Evolutionary conservation across 2,797 vertebrate genomes (phyloP).

Genomic region (Kryptopterus vitreolus): DNA sequence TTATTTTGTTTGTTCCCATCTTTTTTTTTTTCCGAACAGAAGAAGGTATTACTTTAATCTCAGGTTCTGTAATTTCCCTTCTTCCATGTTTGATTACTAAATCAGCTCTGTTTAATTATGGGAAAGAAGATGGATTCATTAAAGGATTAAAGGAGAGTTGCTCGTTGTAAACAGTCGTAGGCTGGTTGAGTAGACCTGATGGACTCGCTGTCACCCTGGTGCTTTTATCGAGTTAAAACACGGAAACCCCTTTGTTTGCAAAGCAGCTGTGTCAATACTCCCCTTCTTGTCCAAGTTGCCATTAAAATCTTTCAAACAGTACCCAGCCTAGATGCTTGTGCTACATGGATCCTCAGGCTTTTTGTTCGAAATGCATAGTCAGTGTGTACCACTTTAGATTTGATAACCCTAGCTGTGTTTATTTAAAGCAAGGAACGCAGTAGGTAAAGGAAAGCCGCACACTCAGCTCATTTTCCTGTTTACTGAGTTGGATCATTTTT

Average conservation of each 20-base stretch:
- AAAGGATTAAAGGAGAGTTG: not conserved
- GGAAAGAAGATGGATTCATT: slow-evolving; percentile 10
- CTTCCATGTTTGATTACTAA: not conserved
- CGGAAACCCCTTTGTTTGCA: slow-evolving; percentile 18
- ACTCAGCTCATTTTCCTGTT: not conserved
- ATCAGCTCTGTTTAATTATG: not conserved
- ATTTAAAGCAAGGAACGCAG: not conserved
- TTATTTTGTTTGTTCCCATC: not conserved
- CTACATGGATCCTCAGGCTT: not conserved
- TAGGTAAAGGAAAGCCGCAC: slow-evolving; percentile 15
- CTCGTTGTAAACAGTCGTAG: not conserved
- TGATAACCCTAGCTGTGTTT: not conserved
- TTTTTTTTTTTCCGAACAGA: not conserved
- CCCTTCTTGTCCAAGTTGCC: not conserved
- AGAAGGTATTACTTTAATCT: not conserved
- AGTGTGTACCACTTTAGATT: not conserved
- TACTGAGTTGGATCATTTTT: not conserved
- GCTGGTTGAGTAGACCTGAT: not conserved
- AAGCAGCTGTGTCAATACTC: slow-evolving; percentile 9
- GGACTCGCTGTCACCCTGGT: not conserved
- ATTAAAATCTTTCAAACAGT: slow-evolving; percentile 14
- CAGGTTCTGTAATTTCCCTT: not conserved
- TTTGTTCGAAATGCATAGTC: not conserved
- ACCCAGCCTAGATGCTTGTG: slow-evolving; percentile 1
- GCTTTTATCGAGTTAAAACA: slow-evolving; percentile 12